These are phyloP conservation scores for Sakesphorus luctuosus DNA, from an alignment of 2,113 vertebrate species.

Conservation along the genomic window DNA sequence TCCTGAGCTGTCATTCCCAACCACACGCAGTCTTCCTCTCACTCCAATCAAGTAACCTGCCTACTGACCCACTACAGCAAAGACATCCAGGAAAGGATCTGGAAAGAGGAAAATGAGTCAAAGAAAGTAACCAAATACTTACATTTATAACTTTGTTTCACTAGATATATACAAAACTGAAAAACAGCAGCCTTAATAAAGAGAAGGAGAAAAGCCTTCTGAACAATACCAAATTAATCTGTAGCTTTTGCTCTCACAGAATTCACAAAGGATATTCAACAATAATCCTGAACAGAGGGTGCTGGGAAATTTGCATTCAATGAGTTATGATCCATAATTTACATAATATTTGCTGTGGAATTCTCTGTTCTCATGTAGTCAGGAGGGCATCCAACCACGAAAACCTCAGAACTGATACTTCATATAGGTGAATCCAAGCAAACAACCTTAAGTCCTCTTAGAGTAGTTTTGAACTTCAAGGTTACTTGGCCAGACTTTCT, in stretches of 20 bases:
- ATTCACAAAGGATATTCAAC: neutral
- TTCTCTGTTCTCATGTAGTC: neutral
- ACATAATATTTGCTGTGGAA: neutral
- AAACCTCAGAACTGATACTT: neutral
- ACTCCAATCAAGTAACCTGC: neutral
- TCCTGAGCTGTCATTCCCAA: neutral
- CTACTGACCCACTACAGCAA: neutral
- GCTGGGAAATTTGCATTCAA: neutral
- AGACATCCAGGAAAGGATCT: neutral
- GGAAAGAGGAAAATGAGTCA: neutral
- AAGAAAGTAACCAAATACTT: neutral
- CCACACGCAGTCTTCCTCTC: neutral
- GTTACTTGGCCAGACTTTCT: neutral
- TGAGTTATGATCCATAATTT: neutral
- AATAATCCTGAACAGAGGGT: neutral
- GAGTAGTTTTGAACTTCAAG: neutral
- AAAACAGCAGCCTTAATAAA: neutral
- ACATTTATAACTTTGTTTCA: neutral
- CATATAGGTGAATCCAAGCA: neutral
- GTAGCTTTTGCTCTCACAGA: neutral
- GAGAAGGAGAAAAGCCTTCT: neutral
- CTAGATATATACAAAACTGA: neutral
- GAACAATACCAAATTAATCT: neutral
- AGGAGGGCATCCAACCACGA: neutral
- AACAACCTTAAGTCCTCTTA: neutral